Evolutionary conservation across 2,888 invertebrate genomes (phyloP).

Genomic region (Cryptocephalus moraei): DNA sequence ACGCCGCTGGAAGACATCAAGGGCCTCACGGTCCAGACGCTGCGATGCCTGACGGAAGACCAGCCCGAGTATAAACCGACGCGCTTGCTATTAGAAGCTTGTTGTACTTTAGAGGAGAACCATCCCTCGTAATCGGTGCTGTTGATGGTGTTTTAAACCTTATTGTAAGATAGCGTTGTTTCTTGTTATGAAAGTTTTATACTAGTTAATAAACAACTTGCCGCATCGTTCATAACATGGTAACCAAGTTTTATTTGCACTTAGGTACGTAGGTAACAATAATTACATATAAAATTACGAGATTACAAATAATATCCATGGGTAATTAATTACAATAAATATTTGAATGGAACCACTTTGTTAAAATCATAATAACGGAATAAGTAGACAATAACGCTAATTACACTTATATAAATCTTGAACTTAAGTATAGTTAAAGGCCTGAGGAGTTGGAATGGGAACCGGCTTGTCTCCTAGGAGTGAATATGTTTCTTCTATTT

Average conservation of each 20-base stretch:
- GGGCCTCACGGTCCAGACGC: constrained; percentile 34
- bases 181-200: too few species aligned
- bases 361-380: background rate
- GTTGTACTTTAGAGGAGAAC: constrained; percentile 27
- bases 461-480: constrained; percentile 22
- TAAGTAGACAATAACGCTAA: too few species aligned
- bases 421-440: constrained; percentile 22
- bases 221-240: too few species aligned
- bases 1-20: constrained; percentile 30
- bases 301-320: background rate
- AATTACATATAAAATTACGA: constrained; percentile 1
- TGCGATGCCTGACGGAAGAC: constrained; percentile 36
- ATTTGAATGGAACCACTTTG: background rate
- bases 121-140: constrained; percentile 2
- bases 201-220: too few species aligned
- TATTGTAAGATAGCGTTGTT: too few species aligned
- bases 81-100: constrained; percentile 42
- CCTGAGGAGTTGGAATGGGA: constrained; percentile 31
- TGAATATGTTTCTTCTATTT: constrained; percentile 24
- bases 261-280: background rate
- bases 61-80: constrained; percentile 38
- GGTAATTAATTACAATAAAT: background rate
- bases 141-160: too few species aligned
- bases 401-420: too few species aligned
- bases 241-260: background rate